Base-by-base conservation (phyloP, 1,140 invertebrate species). In the Coboldia fuscipes region DNA sequence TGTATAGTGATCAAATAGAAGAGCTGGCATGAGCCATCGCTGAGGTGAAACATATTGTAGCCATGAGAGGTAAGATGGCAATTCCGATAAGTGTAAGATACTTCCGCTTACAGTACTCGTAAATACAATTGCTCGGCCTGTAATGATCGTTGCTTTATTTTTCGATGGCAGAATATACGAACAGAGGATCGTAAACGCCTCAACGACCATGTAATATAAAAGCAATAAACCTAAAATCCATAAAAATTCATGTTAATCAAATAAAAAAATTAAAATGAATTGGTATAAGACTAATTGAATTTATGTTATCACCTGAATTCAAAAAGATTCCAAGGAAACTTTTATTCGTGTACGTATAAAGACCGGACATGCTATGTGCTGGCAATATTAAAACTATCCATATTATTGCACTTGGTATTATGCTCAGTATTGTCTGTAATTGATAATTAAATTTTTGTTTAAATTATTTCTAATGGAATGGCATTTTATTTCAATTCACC, bases 311-410 rank as follows among this genome's bases (percentile, higher is more conserved):
- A 76, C 71, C 71, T 54, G 81, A 63, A 56, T 79, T 82, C 35
- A 71, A 55, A 43, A 75, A 74, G 45, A 81, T 79, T 36, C 69
- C 69, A 32, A 70, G 67, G 32, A 66, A 66, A 37, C 71, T 67
- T 37, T 59, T 63, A 18, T 61, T 58, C 13, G 65, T 57, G 43
- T 75, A 71, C 38, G 69, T 67, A 34, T 72, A 72, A 0, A 89
- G 57, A 0, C 83, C 82, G 8, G 76, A 75, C 83, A 90, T 89
- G 14, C 80, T 80, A 48, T 83, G 90, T 10, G 80, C 81, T 13
- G 86, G 86, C 18, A 86, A 68, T 15, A 85, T 47, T 48, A 81
- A 89, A 1, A 78, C 74, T 33, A 85, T 42, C 62, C 80, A 85
- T 4, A 84, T 67, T 33, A 65, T 68, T 39, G 56, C 56, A 27